Evolutionary conservation across 2,113 vertebrate genomes (phyloP), one percentile per base, ranked within the genome.

Genomic region (Paramisgurnus dabryanus): DNA sequence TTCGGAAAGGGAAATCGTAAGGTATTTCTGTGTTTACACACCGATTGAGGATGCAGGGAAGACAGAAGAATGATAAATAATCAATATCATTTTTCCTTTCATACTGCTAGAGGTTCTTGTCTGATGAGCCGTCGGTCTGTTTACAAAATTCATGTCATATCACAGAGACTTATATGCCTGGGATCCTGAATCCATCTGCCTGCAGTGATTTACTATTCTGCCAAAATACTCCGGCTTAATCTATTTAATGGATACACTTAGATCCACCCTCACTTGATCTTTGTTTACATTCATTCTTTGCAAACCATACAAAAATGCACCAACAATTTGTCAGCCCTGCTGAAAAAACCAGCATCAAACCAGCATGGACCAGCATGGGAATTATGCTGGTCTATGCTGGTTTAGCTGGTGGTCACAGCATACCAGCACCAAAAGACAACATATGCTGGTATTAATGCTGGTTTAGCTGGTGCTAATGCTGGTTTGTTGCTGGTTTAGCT

Each of bases 61-160:
- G 27, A 34, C 27, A 34, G 27, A 34, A 53, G 13, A 53, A 12
- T 53, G 2, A 58, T 18, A 7, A 58, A n/a, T 18, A 9, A 18
- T 58, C 55, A 58, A 58, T 18, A 18, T 17, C 17, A 18, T 58
- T 58, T 58, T 58, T 12, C 49, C 55, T 18, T 58, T n/a, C 43
- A 50, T 75, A 60, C 15, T 47, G 18, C 58, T 34, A 4, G 13
- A 39, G 72, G 41, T 60, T 15, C 58, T 39, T 75, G 45, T 64
- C 49, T 75, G 73, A 75, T 18, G 18, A 43, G 41, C 47, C 72
- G 18, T 47, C 41, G 3, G 17, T 63, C 43, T 75, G 73, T 75
- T 75, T 75, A 64, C 73, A 63, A 45, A 75, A 50, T 75, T 58
- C 41, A 11, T 49, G 73, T 75, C 73, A 75, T 75, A 75, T 75